Evolutionary conservation across 2,113 vertebrate genomes (phyloP).

Genomic region (Turdus rufiventris): DNA sequence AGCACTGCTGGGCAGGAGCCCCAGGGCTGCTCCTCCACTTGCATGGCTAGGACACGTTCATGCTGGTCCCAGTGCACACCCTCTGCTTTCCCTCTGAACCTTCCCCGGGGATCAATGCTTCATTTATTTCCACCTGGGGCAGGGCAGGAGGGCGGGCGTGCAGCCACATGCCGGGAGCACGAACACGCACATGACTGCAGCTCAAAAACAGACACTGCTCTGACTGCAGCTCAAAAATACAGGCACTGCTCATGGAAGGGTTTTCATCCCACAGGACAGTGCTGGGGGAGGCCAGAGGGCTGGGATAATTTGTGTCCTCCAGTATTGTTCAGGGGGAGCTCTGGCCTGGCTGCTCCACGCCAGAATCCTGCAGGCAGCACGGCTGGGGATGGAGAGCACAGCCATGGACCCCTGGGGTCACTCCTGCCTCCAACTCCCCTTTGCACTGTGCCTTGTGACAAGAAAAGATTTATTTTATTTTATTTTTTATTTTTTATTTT

Average conservation of each 20-base stretch:
- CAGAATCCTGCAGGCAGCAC: neutral
- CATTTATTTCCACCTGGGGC: neutral
- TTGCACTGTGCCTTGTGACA: neutral
- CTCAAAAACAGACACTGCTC: neutral
- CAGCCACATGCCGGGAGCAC: neutral
- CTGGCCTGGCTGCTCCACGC: neutral
- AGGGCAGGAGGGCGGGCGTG: neutral
- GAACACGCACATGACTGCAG: neutral
- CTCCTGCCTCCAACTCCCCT: neutral
- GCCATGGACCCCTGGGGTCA: neutral
- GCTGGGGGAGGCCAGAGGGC: neutral
- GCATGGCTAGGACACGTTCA: rapidly evolving
- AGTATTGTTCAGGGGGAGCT: rapidly evolving
- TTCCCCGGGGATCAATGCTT: neutral
- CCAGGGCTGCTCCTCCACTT: neutral
- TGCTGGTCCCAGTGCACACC: neutral
- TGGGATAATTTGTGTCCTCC: neutral
- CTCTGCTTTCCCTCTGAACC: neutral
- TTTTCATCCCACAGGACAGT: neutral
- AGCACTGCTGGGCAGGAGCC: neutral
- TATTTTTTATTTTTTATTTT: neutral
- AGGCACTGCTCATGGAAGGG: neutral
- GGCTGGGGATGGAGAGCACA: neutral
- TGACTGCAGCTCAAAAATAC: neutral
- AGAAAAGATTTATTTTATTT: neutral